Conservation (phyloP, 2,888 invertebrate genomes). For the Drosophila ezoana region DNA sequence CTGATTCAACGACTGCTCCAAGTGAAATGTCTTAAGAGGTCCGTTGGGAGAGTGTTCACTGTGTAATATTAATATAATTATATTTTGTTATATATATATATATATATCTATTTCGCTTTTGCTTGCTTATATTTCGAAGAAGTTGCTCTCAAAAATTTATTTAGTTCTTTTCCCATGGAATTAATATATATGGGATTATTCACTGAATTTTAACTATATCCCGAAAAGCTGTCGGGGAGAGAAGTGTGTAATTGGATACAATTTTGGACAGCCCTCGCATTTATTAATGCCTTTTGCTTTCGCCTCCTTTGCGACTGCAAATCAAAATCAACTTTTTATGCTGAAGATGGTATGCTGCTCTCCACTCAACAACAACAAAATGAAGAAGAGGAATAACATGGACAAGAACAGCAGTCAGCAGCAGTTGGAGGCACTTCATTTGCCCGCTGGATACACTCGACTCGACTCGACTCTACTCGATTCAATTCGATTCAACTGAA, state of each 20-base stretch:
- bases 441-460: conserved; percentile 55
- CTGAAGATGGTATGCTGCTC: conserved; percentile 37
- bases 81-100: too few relatives aligned
- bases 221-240: too few relatives aligned
- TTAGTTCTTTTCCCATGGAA: too few relatives aligned
- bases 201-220: too few relatives aligned
- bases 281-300: conserved; percentile 34
- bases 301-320: conserved; percentile 51
- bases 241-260: conserved; percentile 6
- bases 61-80: too few relatives aligned
- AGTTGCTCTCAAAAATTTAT: too few relatives aligned
- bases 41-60: too few relatives aligned
- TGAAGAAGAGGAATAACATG: conserved; percentile 7
- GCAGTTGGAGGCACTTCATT: conserved; percentile 66
- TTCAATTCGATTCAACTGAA: background rate
- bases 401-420: conserved; percentile 34
- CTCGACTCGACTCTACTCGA: conserved; percentile 10
- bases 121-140: too few relatives aligned
- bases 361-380: conserved; percentile 20
- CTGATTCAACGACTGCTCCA: too few relatives aligned
- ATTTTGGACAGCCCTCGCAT: conserved; percentile 45
- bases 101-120: too few relatives aligned
- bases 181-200: too few relatives aligned
- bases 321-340: conserved; percentile 70
- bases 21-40: too few relatives aligned